These are phyloP conservation scores for Emydocephalus ijimae DNA, from an alignment of 2,113 vertebrate species.

Conservation along the genomic window DNA sequence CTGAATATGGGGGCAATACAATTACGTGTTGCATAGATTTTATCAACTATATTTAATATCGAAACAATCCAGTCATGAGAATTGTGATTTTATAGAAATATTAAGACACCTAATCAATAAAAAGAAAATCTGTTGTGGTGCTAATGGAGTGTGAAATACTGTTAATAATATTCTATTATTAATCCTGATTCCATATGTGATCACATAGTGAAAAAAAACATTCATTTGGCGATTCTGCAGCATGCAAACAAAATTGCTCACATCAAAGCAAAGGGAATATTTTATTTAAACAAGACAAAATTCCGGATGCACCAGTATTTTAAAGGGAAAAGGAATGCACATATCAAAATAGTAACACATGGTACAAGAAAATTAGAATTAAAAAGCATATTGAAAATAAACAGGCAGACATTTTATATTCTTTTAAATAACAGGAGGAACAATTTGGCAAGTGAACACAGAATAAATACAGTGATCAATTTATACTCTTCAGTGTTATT, in stretches of 20 bases:
- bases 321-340: not conserved
- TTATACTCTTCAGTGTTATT: not conserved
- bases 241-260: slow-evolving; percentile 11
- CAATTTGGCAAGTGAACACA: not conserved
- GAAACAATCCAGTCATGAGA: slow-evolving; percentile 11
- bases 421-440: not conserved
- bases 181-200: not conserved
- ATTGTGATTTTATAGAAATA: slow-evolving; percentile 16
- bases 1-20: not conserved
- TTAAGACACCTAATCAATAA: slow-evolving; percentile 28
- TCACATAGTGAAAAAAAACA: slow-evolving; percentile 13
- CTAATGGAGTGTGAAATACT: not conserved
- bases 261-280: not conserved
- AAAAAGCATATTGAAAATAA: not conserved
- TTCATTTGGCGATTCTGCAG: not conserved
- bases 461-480: not conserved
- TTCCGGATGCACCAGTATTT: not conserved
- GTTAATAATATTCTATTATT: not conserved
- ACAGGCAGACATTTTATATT: slow-evolving; percentile 23
- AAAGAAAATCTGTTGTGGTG: not conserved
- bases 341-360: not conserved
- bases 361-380: not conserved
- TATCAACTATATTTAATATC: not conserved
- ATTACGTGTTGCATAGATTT: not conserved
- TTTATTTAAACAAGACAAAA: slow-evolving; percentile 23